Base-by-base conservation (phyloP, 2,797 vertebrate species). In the Petrocephalus schoutedeni region DNA sequence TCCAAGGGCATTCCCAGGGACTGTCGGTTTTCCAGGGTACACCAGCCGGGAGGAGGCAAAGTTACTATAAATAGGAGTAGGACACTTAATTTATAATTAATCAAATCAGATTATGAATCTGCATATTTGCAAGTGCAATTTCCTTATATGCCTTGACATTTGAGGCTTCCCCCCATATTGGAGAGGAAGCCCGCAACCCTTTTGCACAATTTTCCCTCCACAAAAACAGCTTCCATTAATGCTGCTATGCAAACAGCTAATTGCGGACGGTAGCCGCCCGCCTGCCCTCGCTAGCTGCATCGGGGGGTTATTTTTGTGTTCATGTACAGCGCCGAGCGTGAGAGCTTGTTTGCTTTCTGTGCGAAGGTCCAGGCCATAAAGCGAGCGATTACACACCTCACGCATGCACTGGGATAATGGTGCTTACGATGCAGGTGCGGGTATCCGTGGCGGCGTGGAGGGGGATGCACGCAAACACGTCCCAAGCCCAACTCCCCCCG, bases 1-100 rank as follows among this genome's bases (percentile, higher is more conserved):
- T 91, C 94, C 95, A 97, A 98, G 95, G 96, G 94, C 96, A 95
- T 95, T 95, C 95, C 95, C 90, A 95, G 94, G 96, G 95, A 95
- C 92, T 92, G 83, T 93, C 85, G n/a, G 19, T 36, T 10, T 32
- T 21, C 85, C 83, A 95, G 94, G 89, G 51, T 89, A 90, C 91
- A 12, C 21, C 23, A 57, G 57, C 9, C 3, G 2, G 36, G 6
- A 5, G 3, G n/a, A 19, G 41, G 21, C n/a, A 86, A 23, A 45
- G 32, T 45, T 23, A 45, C 57, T 21, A 85, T 57, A 58, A 58
- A 85, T 16, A 85, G 23, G 54, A 32, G 1, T 12, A 85, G 10
- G 14, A 57, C 83, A 57, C 51, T 21, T 84, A 16, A 28, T 85
- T 28, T 21, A 85, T 54, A 28, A 85, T 85, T 85, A 10, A 82